Evolutionary conservation across 2,113 vertebrate species (phyloP), one percentile per base, ranked within the genome.

Genomic region (Callionymus lyra): DNA sequence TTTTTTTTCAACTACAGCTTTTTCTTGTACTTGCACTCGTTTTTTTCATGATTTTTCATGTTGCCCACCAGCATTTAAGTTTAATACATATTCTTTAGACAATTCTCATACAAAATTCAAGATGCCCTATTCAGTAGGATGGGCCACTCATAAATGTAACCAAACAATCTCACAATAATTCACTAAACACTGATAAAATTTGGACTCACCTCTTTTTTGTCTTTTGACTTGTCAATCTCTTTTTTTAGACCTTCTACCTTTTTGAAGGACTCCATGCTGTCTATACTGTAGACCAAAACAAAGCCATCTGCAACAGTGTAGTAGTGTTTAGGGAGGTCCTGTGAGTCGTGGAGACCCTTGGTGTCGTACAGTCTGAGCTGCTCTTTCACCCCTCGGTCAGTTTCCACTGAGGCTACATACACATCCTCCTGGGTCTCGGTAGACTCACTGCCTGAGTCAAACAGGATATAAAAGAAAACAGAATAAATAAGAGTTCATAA

Each of bases 291-390:
- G 40, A 98, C 89, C 0, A 96, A 86, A 10, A 97, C 77, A 12
- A 97, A 96, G 47, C 89, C 92, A 1, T 97, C 93, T 0, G 90
- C 92, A 17, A 94, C 84, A 0, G 90, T 90, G 68, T 89, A 92
- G 51, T 94, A 95, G 72, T 98, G 94, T 36, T 88, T 93, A 1
- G 92, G 91, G 34, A 97, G 61, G 38, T 97, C 92, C 2, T 88
- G 81, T 0, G 85, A 89, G 1, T 90, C 87, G 10, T 87, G 84
- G 16, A 98, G 84, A 0, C 93, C 94, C 15, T 84, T 79, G 34
- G 91, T 96, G 73, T 96, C 93, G 2, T 96, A 98, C 0, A 98
- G 85, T 16, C 93, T 84, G n/a, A 98, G 42, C 78, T 98, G 93
- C 4, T 98, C 92, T 71, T 86, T 93, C 33, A 94, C 87, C 0